Percentiles rank a stretch among this genome's conserved stretches.
Conservation (phyloP, 1,140 invertebrate genomes). For the Penaeus japonicus region DNA sequence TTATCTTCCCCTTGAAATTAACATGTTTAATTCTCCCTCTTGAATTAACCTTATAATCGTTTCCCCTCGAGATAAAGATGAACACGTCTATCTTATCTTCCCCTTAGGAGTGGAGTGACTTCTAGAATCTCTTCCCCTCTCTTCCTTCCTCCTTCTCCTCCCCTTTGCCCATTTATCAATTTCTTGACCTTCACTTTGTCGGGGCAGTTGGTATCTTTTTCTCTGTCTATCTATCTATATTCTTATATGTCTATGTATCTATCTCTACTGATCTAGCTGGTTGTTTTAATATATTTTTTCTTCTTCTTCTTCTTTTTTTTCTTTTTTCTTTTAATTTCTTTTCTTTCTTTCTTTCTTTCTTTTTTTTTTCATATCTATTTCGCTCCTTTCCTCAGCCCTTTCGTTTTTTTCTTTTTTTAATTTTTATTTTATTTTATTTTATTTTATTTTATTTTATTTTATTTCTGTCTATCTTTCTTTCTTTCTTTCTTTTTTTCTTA, state of each 20-base stretch:
- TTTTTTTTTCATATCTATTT: neutral
- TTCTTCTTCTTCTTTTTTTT: neutral
- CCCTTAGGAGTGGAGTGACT: too few species aligned
- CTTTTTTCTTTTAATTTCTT: neutral
- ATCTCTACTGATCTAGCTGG: neutral
- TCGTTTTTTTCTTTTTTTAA: neutral
- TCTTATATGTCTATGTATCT: neutral
- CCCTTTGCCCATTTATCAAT: neutral
- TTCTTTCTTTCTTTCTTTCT: neutral
- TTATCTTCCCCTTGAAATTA: too few species aligned
- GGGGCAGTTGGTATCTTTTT: too few species aligned
- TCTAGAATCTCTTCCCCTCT: neutral
- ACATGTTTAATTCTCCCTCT: too few species aligned
- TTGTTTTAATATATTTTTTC: neutral
- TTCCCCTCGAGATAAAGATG: too few species aligned
- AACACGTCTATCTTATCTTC: neutral
- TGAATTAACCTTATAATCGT: too few species aligned
- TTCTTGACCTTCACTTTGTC: neutral
- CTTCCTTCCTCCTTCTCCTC: neutral
- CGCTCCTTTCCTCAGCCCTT: neutral
- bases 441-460: neutral
- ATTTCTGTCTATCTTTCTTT: neutral
- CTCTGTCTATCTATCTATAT: neutral
- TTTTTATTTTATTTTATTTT: neutral
- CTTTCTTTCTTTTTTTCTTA: neutral